These are phyloP conservation scores for Maniola hyperantus DNA, from an alignment of 2,888 invertebrate genomes.

Conservation along the genomic window DNA sequence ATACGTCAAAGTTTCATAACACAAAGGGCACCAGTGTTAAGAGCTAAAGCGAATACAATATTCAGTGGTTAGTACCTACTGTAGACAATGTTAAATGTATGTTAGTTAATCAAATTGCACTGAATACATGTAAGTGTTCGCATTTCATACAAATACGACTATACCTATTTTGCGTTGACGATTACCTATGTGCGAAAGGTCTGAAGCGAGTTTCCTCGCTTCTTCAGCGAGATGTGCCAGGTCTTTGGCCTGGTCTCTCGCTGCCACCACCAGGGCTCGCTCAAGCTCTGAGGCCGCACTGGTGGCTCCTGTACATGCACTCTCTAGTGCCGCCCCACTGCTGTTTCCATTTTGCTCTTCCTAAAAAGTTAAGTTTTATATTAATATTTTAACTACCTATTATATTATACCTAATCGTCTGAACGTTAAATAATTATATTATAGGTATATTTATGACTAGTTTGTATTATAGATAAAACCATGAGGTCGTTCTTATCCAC, in stretches of 20 bases:
- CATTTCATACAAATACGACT: slow-evolving; percentile 51
- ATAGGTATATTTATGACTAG: no score
- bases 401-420: no score
- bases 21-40: neutral
- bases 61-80: neutral
- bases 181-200: slow-evolving; percentile 79
- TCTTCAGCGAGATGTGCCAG: slow-evolving; percentile 73
- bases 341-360: slow-evolving; percentile 70
- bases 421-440: neutral
- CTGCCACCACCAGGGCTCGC: slow-evolving; percentile 87
- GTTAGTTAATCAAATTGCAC: slow-evolving; percentile 2
- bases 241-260: slow-evolving; percentile 74
- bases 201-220: slow-evolving; percentile 72
- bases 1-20: slow-evolving; percentile 1
- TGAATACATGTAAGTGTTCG: slow-evolving; percentile 49
- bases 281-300: slow-evolving; percentile 93
- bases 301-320: slow-evolving; percentile 86
- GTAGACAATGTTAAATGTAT: no score
- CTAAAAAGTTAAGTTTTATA: slow-evolving; percentile 44
- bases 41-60: neutral
- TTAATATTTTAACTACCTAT: neutral
- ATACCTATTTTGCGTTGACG: slow-evolving; percentile 68
- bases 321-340: slow-evolving; percentile 74
- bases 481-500: no score
- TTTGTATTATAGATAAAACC: no score